phyloP scores from a whole-genome alignment of 2,888 invertebrate species.

The Calliphora vomitoria region DNA sequence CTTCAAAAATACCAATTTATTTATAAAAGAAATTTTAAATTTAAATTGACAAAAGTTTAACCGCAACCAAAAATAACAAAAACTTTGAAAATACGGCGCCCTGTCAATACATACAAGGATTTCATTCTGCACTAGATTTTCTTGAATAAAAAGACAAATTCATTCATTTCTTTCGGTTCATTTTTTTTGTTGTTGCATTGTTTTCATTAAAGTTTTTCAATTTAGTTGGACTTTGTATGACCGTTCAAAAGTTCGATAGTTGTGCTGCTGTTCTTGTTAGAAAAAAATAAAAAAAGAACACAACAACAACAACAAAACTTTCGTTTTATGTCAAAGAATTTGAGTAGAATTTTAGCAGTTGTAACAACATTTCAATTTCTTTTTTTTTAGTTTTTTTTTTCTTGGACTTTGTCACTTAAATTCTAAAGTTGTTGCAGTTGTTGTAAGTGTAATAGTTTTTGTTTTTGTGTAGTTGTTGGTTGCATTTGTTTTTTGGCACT shows the following conservation, averaged over 20 bases:
- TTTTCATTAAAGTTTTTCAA: constrained; percentile 66
- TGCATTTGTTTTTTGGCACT: constrained; percentile 66
- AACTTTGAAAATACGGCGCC: constrained; percentile 45
- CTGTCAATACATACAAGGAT: constrained; percentile 53
- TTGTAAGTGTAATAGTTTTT: constrained; percentile 21
- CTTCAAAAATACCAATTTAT: not conserved
- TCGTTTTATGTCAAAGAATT: constrained; percentile 60
- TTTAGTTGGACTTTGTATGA: constrained; percentile 67
- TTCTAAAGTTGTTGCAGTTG: constrained; percentile 48
- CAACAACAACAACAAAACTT: constrained; percentile 36
- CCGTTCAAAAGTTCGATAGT: constrained; percentile 69
- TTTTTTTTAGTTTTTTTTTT: constrained; percentile 33
- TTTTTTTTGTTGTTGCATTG: constrained; percentile 47
- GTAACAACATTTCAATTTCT: constrained; percentile 58
- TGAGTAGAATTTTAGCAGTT: constrained; percentile 59
- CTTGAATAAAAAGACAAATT: constrained; percentile 25
- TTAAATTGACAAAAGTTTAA: constrained; percentile 27
- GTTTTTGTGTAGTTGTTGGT: constrained; percentile 36
- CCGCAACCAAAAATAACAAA: not conserved
- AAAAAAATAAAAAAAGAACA: constrained; percentile 1
- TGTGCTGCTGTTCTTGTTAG: constrained; percentile 29
- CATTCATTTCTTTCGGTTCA: constrained; percentile 41
- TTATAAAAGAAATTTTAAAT: not conserved
- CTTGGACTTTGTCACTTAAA: constrained; percentile 67
- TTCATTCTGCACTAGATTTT: constrained; percentile 43